These are phyloP conservation scores for Phasianus colchicus DNA, from an alignment of 2,113 vertebrate genomes.

Conservation along the genomic window DNA sequence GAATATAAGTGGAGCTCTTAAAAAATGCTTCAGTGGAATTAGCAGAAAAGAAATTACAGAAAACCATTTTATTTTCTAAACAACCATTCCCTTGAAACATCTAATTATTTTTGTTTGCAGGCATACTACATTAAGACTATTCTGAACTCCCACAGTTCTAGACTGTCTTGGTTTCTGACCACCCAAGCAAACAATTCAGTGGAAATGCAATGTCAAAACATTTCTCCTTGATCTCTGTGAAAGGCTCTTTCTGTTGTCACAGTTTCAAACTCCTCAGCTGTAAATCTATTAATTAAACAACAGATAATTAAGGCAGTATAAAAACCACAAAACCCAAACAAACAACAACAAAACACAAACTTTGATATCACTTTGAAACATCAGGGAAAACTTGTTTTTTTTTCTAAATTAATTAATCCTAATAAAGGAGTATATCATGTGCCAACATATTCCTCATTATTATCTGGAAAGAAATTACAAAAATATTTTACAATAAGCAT, in stretches of 20 bases:
- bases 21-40: background rate
- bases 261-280: background rate
- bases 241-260: background rate
- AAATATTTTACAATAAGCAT: background rate
- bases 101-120: constrained; percentile 43
- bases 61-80: background rate
- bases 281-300: constrained; percentile 17
- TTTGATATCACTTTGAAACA: background rate
- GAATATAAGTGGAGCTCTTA: background rate
- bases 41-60: background rate
- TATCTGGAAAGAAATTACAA: background rate
- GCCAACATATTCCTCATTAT: background rate
- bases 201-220: constrained; percentile 8
- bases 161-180: constrained; percentile 34
- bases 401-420: background rate
- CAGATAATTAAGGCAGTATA: background rate
- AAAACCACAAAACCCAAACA: background rate
- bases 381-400: background rate
- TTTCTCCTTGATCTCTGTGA: constrained; percentile 14
- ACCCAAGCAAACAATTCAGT: constrained; percentile 29
- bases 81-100: background rate
- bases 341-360: background rate
- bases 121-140: background rate
- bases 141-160: background rate
- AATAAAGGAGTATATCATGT: background rate